Evolutionary conservation across 2,113 vertebrate genomes (phyloP), one percentile per base, ranked within the genome.

Genomic region (Antechinus flavipes): DNA sequence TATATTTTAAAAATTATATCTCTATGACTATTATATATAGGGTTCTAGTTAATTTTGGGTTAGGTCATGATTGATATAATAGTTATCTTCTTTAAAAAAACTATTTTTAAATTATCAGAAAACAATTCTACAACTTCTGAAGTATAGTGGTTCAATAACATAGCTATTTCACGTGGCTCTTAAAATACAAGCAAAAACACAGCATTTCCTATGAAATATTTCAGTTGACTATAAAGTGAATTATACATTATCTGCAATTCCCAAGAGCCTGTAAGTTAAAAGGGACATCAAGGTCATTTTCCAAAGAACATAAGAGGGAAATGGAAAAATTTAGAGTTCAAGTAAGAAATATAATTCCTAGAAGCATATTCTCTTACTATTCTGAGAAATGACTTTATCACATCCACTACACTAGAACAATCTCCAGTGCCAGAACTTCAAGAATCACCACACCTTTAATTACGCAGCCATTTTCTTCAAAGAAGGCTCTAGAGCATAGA

Each of bases 301-400:
- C 68, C 68, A n/a, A 76, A 76, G 61, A 76, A 76, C 14, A 42
- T 8, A 19, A 22, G n/a, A 19, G 35, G 7, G 68, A 84, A 84
- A 84, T 42, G n/a, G n/a, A 68, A 96, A 94, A 92, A 93, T 25
- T n/a, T 3, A 96, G 56, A 93, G 52, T n/a, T 89, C n/a, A 96
- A 58, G 89, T 19, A 94, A 91, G 26, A 68, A 55, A 27, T 89
- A 47, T 68, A 54, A 91, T 89, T 97, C 95, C 93, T 47, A 90
- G 94, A 93, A 97, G 91, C 53, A 97, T 76, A 96, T 96, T 97
- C 97, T 98, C 92, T 96, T 91, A 46, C 30, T 53, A 95, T 97
- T 96, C 94, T 97, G 97, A 95, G 89, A 94, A 94, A 95, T 94
- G 46, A 52, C 53, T 98, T 52, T 98, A 98, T 97, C 98, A 96